Percentiles rank a stretch among this genome's conserved stretches.
phyloP scores from a whole-genome alignment of 2,113 vertebrate species.

The Uria aalge region DNA sequence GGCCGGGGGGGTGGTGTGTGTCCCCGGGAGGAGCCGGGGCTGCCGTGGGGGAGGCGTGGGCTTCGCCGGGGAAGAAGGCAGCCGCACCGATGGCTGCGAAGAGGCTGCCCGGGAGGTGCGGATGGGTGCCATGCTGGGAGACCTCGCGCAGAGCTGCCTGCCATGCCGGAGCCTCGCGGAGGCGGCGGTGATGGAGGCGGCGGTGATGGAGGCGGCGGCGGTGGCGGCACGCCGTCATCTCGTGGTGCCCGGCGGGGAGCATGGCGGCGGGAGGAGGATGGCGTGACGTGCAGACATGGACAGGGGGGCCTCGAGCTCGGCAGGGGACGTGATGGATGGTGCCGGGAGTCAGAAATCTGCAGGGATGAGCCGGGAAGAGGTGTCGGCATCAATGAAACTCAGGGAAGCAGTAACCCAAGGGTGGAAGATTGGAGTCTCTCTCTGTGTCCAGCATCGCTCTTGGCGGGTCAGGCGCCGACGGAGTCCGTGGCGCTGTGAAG shows the following conservation, averaged over 20 bases:
- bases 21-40: neutral
- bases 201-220: neutral
- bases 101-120: rapidly evolving
- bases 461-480: no score
- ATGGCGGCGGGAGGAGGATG: neutral
- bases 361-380: no score
- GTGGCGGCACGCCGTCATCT: rapidly evolving
- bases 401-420: no score
- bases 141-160: rapidly evolving
- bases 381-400: no score
- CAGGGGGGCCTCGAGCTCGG: rapidly evolving
- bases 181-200: neutral
- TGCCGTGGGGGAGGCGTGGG: neutral
- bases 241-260: rapidly evolving
- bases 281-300: neutral
- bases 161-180: neutral
- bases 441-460: no score
- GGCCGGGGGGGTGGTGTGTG: rapidly evolving
- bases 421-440: no score
- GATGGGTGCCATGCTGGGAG: rapidly evolving
- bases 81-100: rapidly evolving
- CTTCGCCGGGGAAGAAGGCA: no score
- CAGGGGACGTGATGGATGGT: rapidly evolving
- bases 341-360: no score
- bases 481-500: no score